phyloP scores from a whole-genome alignment of 2,797 vertebrate genomes.

The Chelonia mydas region DNA sequence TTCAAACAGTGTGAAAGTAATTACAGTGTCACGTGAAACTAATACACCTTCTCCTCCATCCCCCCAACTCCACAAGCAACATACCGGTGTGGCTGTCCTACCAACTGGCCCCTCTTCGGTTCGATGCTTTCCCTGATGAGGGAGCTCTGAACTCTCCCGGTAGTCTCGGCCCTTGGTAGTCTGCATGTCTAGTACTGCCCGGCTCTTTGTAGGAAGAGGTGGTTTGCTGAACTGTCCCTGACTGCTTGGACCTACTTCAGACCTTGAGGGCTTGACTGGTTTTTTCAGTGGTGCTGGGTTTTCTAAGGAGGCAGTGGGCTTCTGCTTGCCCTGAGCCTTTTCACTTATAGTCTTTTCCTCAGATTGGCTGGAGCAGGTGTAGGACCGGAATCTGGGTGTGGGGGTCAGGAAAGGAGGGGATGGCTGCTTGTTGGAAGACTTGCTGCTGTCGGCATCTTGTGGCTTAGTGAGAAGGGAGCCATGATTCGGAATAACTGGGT shows the following conservation, averaged over 20 bases:
- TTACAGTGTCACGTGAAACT: background rate
- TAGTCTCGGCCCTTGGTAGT: conserved; percentile 88
- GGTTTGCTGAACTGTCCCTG: conserved; percentile 80
- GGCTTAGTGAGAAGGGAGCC: conserved; percentile 75
- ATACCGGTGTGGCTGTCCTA: conserved; percentile 75
- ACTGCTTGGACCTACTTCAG: conserved; percentile 78
- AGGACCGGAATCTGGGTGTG: conserved; percentile 87
- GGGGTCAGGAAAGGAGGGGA: conserved; percentile 83
- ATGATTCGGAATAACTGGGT: conserved; percentile 75
- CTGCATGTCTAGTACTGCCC: conserved; percentile 81
- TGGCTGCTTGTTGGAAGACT: conserved; percentile 57
- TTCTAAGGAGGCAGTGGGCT: conserved; percentile 40
- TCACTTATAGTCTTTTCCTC: conserved; percentile 68
- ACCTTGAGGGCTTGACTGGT: conserved; percentile 85
- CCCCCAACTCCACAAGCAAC: background rate
- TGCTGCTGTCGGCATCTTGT: conserved; percentile 81
- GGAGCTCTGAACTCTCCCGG: conserved; percentile 88
- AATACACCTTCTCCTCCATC: background rate
- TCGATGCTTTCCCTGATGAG: conserved; percentile 80
- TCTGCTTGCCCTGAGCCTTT: conserved; percentile 81
- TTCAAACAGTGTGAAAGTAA: background rate
- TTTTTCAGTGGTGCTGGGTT: conserved; percentile 82
- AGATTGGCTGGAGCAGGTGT: conserved; percentile 81
- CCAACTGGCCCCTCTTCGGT: conserved; percentile 62
- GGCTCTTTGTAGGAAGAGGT: conserved; percentile 89